A percentile compares a stretch with the other conserved stretches of the same genome.
Evolutionary conservation across 2,888 invertebrate species (phyloP).

Genomic region (Chaetoderma sp.): DNA sequence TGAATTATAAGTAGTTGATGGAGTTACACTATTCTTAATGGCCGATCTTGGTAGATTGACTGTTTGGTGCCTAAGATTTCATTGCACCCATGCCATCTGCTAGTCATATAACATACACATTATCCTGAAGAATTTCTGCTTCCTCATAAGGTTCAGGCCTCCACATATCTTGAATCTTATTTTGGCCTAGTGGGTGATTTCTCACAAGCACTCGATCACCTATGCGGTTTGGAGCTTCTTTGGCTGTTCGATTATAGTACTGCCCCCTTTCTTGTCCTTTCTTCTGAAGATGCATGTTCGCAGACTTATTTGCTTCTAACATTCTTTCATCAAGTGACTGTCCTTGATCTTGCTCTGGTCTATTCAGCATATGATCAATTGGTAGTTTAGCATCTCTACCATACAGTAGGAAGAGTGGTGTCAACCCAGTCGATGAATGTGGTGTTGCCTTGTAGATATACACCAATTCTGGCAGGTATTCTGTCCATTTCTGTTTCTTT

Average conservation of each 20-base stretch:
- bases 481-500: conserved; percentile 34
- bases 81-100: too few relatives aligned
- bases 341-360: too few relatives aligned
- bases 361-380: too few relatives aligned
- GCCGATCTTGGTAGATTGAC: too few relatives aligned
- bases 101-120: background rate
- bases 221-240: background rate
- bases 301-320: too few relatives aligned
- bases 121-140: background rate
- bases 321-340: too few relatives aligned
- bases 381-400: conserved; percentile 24
- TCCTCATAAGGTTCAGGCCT: background rate
- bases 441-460: conserved; percentile 23
- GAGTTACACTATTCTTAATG: too few relatives aligned
- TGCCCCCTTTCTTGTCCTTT: too few relatives aligned
- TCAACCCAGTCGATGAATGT: conserved; percentile 15
- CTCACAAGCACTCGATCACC: background rate
- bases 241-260: too few relatives aligned
- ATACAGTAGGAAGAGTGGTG: conserved; percentile 21
- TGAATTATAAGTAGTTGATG: too few relatives aligned
- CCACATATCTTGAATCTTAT: background rate
- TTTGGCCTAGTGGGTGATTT: background rate
- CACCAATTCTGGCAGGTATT: conserved; percentile 31
- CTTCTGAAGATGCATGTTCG: too few relatives aligned
- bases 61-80: too few relatives aligned